Base-by-base conservation (phyloP, 2,113 vertebrate genomes). In the Formicarius rufipectus region DNA sequence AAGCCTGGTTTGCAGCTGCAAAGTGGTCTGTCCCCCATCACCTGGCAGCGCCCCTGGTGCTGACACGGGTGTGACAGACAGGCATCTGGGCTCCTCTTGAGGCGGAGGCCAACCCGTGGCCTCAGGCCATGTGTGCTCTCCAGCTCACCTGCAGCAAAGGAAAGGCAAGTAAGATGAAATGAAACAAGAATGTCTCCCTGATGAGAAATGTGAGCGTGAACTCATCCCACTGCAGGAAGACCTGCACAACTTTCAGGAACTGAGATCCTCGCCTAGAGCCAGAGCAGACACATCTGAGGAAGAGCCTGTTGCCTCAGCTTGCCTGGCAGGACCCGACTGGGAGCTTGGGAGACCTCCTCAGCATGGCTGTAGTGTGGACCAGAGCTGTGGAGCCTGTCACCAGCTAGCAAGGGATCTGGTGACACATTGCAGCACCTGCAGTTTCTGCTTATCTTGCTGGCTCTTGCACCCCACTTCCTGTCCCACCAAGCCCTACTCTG, bases 1-100 rank as follows among this genome's bases (percentile, higher is more conserved):
- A 97, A 97, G 35, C 97, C 97, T 0, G 95, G 84, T 67, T 93
- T 96, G 80, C 97, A 97, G 59, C 40, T 92, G 82, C 97, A 97
- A 8, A 59, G 25, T 22, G 90, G 23, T 53, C 45, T 52, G 39
- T 82, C 52, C 21, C 56, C 69, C 4, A 60, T 8, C 30, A 64
- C 24, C 47, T 53, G 90, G 84, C 97, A 97, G 21, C 31, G 12
- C 2, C 95, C 97, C 27, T 96, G 93, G 67, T 96, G 89, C 67
- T 84, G 87, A 86, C 97, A 97, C 0, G 59, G 97, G 62, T 93
- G 97, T 45, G 96, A 90, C 53, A 94, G 35, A 59, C 97, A 97
- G 67, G 67, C 0, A 0, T 58, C 73, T 1, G 5, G 49, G 59
- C 52, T 96, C 59, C 94, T 96, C 72, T 37, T 53, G 58, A 47